Evolutionary conservation across 2,888 invertebrate species (phyloP).

Genomic region (Camptogramma bilineatum): DNA sequence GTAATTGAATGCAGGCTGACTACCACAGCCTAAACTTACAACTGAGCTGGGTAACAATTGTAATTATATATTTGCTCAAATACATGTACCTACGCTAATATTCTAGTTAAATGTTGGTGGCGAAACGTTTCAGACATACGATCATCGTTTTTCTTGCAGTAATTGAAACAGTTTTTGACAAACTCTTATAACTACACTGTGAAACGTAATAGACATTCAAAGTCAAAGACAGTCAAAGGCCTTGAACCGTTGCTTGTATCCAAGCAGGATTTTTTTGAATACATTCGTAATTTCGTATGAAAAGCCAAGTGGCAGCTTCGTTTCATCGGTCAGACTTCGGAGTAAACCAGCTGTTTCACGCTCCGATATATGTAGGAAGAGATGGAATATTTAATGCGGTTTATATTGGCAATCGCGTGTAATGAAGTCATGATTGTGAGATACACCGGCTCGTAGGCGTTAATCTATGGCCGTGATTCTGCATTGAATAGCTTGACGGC

Average conservation of each 20-base stretch:
- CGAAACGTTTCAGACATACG: no score
- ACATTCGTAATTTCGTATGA: not conserved
- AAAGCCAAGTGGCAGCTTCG: not conserved
- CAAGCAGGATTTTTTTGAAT: not conserved
- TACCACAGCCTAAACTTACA: conserved; percentile 14
- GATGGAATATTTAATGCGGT: conserved; percentile 42
- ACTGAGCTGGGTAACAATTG: conserved; percentile 1
- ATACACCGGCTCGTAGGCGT: conserved; percentile 26
- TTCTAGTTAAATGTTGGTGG: no score
- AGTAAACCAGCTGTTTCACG: conserved; percentile 18
- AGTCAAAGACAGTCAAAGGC: no score
- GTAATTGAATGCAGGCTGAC: conserved; percentile 52
- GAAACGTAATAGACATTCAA: no score
- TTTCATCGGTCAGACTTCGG: not conserved
- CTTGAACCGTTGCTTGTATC: not conserved
- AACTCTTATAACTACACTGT: no score
- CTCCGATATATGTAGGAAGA: conserved; percentile 31
- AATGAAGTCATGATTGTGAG: conserved; percentile 44
- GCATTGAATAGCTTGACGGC: conserved; percentile 14
- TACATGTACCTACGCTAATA: no score
- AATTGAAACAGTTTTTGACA: no score
- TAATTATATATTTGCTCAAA: not conserved
- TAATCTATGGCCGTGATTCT: conserved; percentile 22
- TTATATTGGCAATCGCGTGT: conserved; percentile 40
- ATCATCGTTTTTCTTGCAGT: no score